These are phyloP conservation scores for Acronicta aceris DNA, from an alignment of 2,888 invertebrate genomes.

Conservation along the genomic window DNA sequence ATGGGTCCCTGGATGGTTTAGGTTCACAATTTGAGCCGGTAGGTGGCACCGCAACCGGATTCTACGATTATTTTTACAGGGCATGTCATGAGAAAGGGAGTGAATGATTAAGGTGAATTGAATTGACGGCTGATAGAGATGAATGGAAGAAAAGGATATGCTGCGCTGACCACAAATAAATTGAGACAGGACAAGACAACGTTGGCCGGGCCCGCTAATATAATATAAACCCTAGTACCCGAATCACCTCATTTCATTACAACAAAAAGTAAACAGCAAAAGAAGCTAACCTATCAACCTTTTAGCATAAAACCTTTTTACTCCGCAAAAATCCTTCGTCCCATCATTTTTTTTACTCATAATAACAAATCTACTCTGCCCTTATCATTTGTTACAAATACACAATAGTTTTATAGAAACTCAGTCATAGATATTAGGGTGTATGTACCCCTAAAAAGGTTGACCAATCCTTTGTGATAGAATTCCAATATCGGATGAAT, in stretches of 20 bases:
- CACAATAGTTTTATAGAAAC: conserved; percentile 63
- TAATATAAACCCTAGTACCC: neutral
- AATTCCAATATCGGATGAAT: conserved; percentile 82
- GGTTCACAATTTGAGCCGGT: too few species aligned
- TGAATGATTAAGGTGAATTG: too few species aligned
- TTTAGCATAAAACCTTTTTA: conserved; percentile 44
- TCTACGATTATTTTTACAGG: too few species aligned
- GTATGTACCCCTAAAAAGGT: conserved; percentile 72
- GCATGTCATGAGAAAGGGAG: too few species aligned
- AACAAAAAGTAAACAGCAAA: conserved; percentile 10
- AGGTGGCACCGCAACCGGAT: too few species aligned
- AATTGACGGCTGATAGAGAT: too few species aligned
- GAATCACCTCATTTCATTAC: neutral
- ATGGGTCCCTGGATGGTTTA: too few species aligned
- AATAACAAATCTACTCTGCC: conserved; percentile 49
- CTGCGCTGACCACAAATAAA: too few species aligned
- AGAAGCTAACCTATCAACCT: conserved; percentile 22
- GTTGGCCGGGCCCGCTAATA: too few species aligned
- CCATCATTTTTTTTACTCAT: conserved; percentile 54
- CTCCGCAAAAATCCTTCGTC: conserved; percentile 46
- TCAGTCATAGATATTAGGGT: conserved; percentile 61
- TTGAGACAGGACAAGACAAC: too few species aligned
- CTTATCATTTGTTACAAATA: conserved; percentile 52
- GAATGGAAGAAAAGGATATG: too few species aligned
- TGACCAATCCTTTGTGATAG: conserved; percentile 83